phyloP scores from a whole-genome alignment of 2,888 invertebrate genomes.

The Pammene fasciana region DNA sequence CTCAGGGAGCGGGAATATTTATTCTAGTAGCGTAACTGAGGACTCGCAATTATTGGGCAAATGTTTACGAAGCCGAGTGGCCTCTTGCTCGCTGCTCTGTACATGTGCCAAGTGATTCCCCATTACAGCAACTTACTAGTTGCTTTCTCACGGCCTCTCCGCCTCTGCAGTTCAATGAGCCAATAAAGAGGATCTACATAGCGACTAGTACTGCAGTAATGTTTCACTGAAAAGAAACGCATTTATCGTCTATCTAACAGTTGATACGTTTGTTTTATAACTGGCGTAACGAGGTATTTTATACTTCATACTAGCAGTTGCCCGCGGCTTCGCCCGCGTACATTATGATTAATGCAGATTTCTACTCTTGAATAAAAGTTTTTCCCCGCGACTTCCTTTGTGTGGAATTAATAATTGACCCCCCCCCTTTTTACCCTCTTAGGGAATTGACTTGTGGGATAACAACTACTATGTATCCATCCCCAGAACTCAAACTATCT shows the following conservation, averaged over 20 bases:
- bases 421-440: too few species aligned
- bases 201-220: slow-evolving; percentile 49
- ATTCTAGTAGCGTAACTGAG: slow-evolving; percentile 74
- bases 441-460: too few species aligned
- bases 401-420: too few species aligned
- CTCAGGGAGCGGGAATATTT: slow-evolving; percentile 68
- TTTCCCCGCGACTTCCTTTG: too few species aligned
- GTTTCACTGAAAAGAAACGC: slow-evolving; percentile 37
- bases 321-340: too few species aligned
- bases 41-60: slow-evolving; percentile 80
- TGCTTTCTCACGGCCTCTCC: slow-evolving; percentile 64
- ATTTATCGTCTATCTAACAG: slow-evolving; percentile 20
- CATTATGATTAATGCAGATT: too few species aligned
- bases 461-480: too few species aligned
- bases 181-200: slow-evolving; percentile 59
- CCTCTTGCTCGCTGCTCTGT: slow-evolving; percentile 63
- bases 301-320: neutral
- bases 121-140: slow-evolving; percentile 70
- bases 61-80: slow-evolving; percentile 75
- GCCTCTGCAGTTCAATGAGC: slow-evolving; percentile 59
- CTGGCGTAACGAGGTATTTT: slow-evolving; percentile 14
- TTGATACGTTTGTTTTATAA: slow-evolving; percentile 13
- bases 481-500: too few species aligned
- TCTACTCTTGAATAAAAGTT: too few species aligned
- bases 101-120: slow-evolving; percentile 70